Conservation (phyloP, 1,140 invertebrate genomes). For the Kradibia gibbosae region DNA sequence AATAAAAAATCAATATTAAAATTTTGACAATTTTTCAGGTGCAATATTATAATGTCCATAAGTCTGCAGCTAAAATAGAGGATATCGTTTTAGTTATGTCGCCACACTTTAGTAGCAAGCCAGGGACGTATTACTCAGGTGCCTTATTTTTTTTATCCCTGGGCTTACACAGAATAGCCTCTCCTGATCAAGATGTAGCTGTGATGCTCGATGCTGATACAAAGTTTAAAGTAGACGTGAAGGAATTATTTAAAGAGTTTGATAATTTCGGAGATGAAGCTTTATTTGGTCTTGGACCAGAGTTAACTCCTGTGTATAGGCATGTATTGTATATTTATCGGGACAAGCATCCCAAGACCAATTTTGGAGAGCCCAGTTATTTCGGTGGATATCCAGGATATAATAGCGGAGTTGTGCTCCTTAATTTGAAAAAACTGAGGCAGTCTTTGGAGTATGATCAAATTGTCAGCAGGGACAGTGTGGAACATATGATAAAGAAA, state of each 20-base stretch:
- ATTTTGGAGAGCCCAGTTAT: constrained; percentile 75
- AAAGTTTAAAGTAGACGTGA: constrained; percentile 82
- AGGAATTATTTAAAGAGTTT: constrained; percentile 80
- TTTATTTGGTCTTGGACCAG: constrained; percentile 84
- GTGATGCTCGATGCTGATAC: constrained; percentile 88
- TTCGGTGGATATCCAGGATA: constrained; percentile 82
- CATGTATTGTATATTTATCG: constrained; percentile 84
- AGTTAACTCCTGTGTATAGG: constrained; percentile 86
- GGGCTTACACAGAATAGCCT: constrained; percentile 81
- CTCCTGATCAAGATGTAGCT: constrained; percentile 75
- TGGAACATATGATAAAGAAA: constrained; percentile 78
- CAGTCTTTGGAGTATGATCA: constrained; percentile 76
- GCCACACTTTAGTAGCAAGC: constrained; percentile 83
- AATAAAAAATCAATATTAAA: too few relatives aligned
- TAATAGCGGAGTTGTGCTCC: constrained; percentile 86
- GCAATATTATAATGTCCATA: constrained; percentile 77
- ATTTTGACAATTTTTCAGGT: constrained; percentile 71
- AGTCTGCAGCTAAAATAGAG: constrained; percentile 75
- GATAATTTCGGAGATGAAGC: constrained; percentile 74
- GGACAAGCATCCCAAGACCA: constrained; percentile 75
- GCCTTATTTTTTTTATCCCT: constrained; percentile 87
- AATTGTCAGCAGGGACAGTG: constrained; percentile 74
- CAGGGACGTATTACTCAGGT: constrained; percentile 87
- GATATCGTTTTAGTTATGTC: constrained; percentile 81
- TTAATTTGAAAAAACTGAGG: constrained; percentile 81